A percentile compares a stretch with the other conserved stretches of the same genome.
These are phyloP conservation scores for Ectropis grisescens DNA, from an alignment of 1,140 invertebrate genomes.

Conservation along the genomic window DNA sequence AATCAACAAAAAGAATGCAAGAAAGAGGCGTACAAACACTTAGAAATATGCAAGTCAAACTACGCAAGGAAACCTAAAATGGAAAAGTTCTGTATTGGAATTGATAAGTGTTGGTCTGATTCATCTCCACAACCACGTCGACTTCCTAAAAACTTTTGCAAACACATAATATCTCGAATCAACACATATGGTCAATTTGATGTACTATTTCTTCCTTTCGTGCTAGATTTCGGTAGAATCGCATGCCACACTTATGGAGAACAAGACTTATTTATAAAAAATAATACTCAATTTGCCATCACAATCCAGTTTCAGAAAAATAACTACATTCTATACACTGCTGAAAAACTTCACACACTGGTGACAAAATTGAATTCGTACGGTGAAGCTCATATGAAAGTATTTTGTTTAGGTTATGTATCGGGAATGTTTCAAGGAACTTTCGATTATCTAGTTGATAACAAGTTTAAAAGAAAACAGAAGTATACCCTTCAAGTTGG, in stretches of 20 bases:
- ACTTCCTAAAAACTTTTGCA: conserved; percentile 25
- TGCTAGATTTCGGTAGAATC: conserved; percentile 43
- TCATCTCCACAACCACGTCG: conserved; percentile 5
- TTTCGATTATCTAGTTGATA: conserved; percentile 40
- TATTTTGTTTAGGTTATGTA: conserved; percentile 32
- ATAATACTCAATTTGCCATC: conserved; percentile 40
- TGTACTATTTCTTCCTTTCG: conserved; percentile 29
- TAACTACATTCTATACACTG: conserved; percentile 31
- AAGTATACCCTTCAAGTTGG: conserved; percentile 34
- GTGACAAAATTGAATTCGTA: conserved; percentile 28
- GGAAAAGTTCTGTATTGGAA: conserved; percentile 21
- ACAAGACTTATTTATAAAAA: conserved; percentile 32
- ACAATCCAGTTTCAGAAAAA: conserved; percentile 28
- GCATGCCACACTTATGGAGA: conserved; percentile 36
- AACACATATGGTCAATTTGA: conserved; percentile 35
- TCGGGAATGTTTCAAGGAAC: conserved; percentile 28
- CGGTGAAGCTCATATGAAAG: conserved; percentile 18
- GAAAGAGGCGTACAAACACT: conserved; percentile 20
- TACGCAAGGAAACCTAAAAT: conserved; percentile 15
- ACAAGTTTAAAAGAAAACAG: conserved; percentile 34
- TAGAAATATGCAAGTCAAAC: conserved; percentile 19
- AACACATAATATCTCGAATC: conserved; percentile 11
- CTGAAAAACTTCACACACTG: conserved; percentile 17
- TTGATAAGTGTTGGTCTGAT: conserved; percentile 21
- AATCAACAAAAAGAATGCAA: conserved; percentile 21